These are phyloP conservation scores for Lucilia sericata DNA, from an alignment of 1,140 invertebrate species.

Conservation along the genomic window DNA sequence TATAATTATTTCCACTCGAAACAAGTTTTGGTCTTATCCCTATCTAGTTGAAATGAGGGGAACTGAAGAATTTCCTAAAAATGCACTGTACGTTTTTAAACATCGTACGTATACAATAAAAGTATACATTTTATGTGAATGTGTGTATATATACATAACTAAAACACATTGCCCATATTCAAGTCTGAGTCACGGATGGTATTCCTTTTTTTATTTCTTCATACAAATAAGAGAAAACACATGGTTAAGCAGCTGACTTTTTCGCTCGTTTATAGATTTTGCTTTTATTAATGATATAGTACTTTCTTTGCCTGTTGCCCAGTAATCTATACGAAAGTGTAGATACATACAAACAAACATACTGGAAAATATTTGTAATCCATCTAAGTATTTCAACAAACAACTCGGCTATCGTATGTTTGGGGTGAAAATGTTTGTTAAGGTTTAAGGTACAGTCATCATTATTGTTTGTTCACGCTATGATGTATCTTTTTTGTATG, in stretches of 20 bases:
- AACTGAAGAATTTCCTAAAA: no score
- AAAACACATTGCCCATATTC: neutral
- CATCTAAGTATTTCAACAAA: neutral
- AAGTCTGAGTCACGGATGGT: slow-evolving; percentile 11
- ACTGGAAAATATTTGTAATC: no score
- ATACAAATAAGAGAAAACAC: neutral
- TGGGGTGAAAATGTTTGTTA: neutral
- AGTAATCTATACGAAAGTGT: no score
- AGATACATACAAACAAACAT: no score
- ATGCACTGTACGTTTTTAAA: no score
- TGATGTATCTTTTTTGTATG: no score
- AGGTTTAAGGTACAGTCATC: no score
- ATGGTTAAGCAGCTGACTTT: slow-evolving; percentile 28
- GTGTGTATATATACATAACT: neutral
- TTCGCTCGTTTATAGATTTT: neutral
- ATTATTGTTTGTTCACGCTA: no score
- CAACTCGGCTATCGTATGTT: neutral
- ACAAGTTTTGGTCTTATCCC: neutral
- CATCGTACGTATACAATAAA: neutral
- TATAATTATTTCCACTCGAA: neutral
- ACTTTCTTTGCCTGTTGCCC: neutral
- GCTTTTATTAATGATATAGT: no score
- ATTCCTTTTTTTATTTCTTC: neutral
- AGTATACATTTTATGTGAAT: neutral
- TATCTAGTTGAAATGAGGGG: no score